These are phyloP conservation scores for Phataginus tetradactyla DNA, from an alignment of 2,797 vertebrate genomes.

Conservation along the genomic window DNA sequence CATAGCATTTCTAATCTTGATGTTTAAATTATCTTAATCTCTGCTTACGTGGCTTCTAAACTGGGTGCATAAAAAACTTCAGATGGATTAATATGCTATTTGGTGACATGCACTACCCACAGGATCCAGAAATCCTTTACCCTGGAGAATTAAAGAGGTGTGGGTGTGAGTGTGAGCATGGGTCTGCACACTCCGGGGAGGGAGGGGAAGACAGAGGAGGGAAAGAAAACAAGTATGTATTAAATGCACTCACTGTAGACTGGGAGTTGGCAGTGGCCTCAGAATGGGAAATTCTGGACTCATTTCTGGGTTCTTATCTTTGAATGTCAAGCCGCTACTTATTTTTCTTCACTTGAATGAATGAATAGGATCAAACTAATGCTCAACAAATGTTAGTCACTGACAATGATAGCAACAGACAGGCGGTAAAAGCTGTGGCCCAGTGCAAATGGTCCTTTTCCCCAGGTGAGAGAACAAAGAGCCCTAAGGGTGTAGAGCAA, in stretches of 20 bases:
- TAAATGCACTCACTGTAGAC: not conserved
- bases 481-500: not conserved
- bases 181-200: not conserved
- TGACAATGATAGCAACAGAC: not conserved
- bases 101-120: not conserved
- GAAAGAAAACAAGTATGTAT: not conserved
- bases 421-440: constrained; percentile 6
- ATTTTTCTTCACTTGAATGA: constrained; percentile 56
- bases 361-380: constrained; percentile 22
- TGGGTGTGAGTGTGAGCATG: not conserved
- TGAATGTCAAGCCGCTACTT: constrained; percentile 44
- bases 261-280: not conserved
- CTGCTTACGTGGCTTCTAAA: constrained; percentile 60
- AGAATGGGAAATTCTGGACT: constrained; percentile 26
- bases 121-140: constrained; percentile 38
- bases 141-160: not conserved
- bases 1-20: constrained; percentile 35
- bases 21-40: constrained; percentile 42
- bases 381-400: constrained; percentile 12
- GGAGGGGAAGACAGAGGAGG: not conserved
- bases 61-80: constrained; percentile 39
- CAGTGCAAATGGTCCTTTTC: not conserved
- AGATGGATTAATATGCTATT: constrained; percentile 44
- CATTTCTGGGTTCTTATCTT: constrained; percentile 48
- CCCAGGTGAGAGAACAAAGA: not conserved